These are phyloP conservation scores for Drosophila tani DNA, from an alignment of 1,140 invertebrate genomes.

Conservation along the genomic window DNA sequence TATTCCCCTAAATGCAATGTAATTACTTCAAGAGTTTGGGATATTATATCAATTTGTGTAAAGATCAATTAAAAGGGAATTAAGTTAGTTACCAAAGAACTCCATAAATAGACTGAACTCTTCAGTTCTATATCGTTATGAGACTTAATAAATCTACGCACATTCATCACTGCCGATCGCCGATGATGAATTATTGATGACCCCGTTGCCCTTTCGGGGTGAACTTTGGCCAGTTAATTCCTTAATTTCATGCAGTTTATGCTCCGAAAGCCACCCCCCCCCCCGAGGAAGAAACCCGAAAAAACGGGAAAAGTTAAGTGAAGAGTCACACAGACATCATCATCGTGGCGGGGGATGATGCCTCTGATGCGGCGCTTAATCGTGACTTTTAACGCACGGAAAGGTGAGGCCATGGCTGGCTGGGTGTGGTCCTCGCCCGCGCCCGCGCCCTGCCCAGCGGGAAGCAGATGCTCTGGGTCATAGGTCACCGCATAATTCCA, in stretches of 20 bases:
- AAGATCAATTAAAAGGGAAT: no score
- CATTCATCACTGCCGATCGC: no score
- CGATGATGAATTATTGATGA: no score
- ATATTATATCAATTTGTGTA: no score
- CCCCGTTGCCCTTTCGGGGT: no score
- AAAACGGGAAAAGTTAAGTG: slow-evolving; percentile 3
- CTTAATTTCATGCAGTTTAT: slow-evolving; percentile 82
- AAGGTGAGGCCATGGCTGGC: slow-evolving; percentile 36
- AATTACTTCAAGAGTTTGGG: no score
- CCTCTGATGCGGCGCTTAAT: slow-evolving; percentile 60
- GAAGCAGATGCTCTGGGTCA: slow-evolving; percentile 42
- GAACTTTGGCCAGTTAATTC: no score
- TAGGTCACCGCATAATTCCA: slow-evolving; percentile 47
- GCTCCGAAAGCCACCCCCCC: slow-evolving; percentile 52
- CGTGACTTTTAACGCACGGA: slow-evolving; percentile 71
- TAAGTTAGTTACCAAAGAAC: no score
- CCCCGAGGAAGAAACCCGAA: slow-evolving; percentile 1
- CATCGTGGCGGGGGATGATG: slow-evolving; percentile 21
- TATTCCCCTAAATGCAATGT: no score
- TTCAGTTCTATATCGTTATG: no score
- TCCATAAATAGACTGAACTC: background rate
- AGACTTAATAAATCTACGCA: no score
- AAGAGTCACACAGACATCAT: slow-evolving; percentile 16
- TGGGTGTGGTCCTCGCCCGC: slow-evolving; percentile 51
- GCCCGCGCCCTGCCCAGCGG: slow-evolving; percentile 9